A percentile compares a stretch with the other conserved stretches of the same genome.
These are phyloP conservation scores for Drosophila subpulchrella DNA, from an alignment of 1,140 invertebrate genomes.

Conservation along the genomic window DNA sequence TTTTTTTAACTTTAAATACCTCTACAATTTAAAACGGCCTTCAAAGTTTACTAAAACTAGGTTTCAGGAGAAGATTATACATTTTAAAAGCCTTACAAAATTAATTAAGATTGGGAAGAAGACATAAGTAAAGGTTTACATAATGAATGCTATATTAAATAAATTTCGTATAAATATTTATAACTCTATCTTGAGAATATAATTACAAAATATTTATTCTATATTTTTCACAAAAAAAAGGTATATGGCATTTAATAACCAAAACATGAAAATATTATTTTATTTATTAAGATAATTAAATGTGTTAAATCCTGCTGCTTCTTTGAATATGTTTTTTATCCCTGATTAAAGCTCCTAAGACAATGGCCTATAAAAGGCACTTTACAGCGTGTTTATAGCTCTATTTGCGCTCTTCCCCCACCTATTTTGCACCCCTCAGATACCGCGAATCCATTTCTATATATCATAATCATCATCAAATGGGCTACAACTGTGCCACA, in stretches of 20 bases:
- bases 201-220: not conserved
- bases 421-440: not conserved
- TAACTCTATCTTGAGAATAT: no score
- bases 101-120: not conserved
- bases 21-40: not conserved
- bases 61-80: not conserved
- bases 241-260: not conserved
- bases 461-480: slow-evolving; percentile 48
- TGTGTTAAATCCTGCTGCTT: no score
- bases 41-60: not conserved
- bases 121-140: no score
- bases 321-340: no score
- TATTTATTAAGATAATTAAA: not conserved
- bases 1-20: not conserved
- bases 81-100: not conserved
- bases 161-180: no score
- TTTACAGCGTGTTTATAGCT: slow-evolving; percentile 41
- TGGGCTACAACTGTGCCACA: slow-evolving; percentile 73
- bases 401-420: not conserved
- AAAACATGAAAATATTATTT: not conserved
- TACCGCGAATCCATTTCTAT: slow-evolving; percentile 21
- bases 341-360: not conserved
- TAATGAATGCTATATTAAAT: no score
- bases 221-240: not conserved
- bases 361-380: slow-evolving; percentile 17